Evolutionary conservation across 2,888 invertebrate species (phyloP), one percentile per base, ranked within the genome.

Genomic region (Conops quadrifasciatus): DNA sequence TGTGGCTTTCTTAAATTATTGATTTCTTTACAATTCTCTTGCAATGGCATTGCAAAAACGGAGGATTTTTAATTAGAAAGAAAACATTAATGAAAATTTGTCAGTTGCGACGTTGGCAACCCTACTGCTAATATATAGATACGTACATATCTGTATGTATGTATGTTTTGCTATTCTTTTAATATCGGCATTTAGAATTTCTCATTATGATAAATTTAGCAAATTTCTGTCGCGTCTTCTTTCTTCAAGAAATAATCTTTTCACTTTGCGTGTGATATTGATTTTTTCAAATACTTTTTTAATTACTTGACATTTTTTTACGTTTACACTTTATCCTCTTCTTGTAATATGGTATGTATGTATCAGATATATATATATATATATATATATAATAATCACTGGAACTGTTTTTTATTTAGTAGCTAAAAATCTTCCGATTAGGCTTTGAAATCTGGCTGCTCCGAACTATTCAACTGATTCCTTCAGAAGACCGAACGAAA

Each of bases 401-500:
- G 9, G 56, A 66, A 66, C 66, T 28, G 53, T 36, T 56, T n/a
- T 36, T 13, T 47, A 30, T 36, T 9, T 66, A 47, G 15, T 13
- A 2, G 51, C 2, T 51, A 16, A 30, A 28, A 28, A 51, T 53
- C 24, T 28, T 26, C 26, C 30, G 28, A 28, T 36, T 60, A 4
- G 49, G 45, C 45, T 58, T 58, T 30, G 16, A 59, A 19, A 24
- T 51, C 51, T 13, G 30, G 16, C 2, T 65, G 36, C 19, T 65
- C 51, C 30, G 47, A 16, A 5, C 16, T 2, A 58, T 24, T 75
- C 83, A 80, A 81, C 82, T 81, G 79, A 80, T 78, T 80, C 21
- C 24, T 81, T 82, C 82, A 81, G 81, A 78, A 84, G 80, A 80
- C 82, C 83, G 84, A 84, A 81, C 80, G 79, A 82, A 83, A 84